Evolutionary conservation across 2,797 vertebrate genomes (phyloP).

Genomic region (Lagocephalus sceleratus): DNA sequence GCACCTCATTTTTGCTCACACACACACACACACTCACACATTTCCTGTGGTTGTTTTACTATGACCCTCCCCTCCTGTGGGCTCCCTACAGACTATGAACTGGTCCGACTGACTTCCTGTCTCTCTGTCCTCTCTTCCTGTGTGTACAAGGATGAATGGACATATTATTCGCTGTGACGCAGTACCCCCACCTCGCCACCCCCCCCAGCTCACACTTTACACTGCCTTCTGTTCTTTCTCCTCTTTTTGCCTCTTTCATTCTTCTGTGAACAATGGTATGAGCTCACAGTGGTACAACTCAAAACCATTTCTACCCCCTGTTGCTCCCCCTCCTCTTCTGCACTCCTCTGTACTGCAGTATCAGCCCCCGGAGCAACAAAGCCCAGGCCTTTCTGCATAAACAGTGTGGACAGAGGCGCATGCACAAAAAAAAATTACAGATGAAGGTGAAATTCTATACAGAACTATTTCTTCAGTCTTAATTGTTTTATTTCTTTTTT

Average conservation of each 20-base stretch:
- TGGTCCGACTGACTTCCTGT: conserved; percentile 67
- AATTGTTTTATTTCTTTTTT: too few species aligned
- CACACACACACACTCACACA: conserved; percentile 27
- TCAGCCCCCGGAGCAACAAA: conserved; percentile 64
- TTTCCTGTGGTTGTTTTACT: conserved; percentile 73
- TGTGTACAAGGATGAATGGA: conserved; percentile 73
- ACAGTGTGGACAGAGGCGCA: conserved; percentile 13
- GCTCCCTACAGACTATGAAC: conserved; percentile 54
- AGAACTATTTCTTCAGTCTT: conserved; percentile 8
- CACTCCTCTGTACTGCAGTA: conserved; percentile 54
- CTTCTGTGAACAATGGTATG: conserved; percentile 71
- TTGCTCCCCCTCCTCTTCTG: conserved; percentile 26
- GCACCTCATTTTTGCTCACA: conserved; percentile 15
- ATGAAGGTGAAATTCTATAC: conserved; percentile 20
- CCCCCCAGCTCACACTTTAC: conserved; percentile 38
- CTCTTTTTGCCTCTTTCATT: conserved; percentile 59
- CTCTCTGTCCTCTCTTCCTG: conserved; percentile 72
- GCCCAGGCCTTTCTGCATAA: conserved; percentile 56
- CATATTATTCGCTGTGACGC: conserved; percentile 74
- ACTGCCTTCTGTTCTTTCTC: conserved; percentile 54
- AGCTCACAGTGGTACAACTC: conserved; percentile 72
- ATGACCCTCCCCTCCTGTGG: conserved; percentile 43
- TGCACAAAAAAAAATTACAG: conserved; percentile 20
- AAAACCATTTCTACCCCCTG: conserved; percentile 35
- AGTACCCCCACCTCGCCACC: conserved; percentile 23